Percentiles rank a stretch among this genome's conserved stretches.
phyloP scores from a whole-genome alignment of 1,140 invertebrate species.

The Anoplophora glabripennis region DNA sequence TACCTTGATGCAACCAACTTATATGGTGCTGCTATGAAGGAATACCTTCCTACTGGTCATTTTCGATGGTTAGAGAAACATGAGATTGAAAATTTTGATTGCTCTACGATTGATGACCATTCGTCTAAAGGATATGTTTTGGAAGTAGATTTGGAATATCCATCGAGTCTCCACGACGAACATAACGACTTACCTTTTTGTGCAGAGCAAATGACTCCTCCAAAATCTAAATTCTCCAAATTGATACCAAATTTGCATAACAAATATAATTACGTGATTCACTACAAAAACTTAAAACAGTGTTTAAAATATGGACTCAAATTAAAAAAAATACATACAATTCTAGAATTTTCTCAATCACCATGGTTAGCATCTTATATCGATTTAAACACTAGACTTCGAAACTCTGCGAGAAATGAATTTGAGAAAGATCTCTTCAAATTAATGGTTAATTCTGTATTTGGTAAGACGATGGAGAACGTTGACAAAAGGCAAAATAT shows the following conservation, averaged over 20 bases:
- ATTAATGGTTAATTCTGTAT: conserved; percentile 46
- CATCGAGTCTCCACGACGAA: conserved; percentile 51
- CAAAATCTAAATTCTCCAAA: conserved; percentile 15
- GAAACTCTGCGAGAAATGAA: conserved; percentile 40
- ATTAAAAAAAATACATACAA: conserved; percentile 52
- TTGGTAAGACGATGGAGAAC: conserved; percentile 53
- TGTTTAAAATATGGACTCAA: conserved; percentile 50
- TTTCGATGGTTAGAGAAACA: conserved; percentile 54
- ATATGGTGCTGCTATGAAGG: conserved; percentile 54
- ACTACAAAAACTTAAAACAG: conserved; percentile 53
- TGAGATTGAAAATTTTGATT: conserved; percentile 29
- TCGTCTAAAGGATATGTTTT: conserved; percentile 53
- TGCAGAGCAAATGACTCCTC: conserved; percentile 12
- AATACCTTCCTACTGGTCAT: conserved; percentile 45
- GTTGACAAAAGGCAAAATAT: conserved; percentile 40
- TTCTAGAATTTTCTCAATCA: conserved; percentile 54
- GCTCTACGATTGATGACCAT: conserved; percentile 40
- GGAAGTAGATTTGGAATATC: conserved; percentile 50
- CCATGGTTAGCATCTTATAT: conserved; percentile 48
- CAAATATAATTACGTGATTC: conserved; percentile 41
- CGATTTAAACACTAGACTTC: conserved; percentile 27
- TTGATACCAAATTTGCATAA: conserved; percentile 24
- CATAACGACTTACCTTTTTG: conserved; percentile 53
- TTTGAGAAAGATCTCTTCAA: conserved; percentile 48
- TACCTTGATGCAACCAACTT: conserved; percentile 56